Conservation (phyloP, 1,140 invertebrate species). For the Conopomorpha cramerella region DNA sequence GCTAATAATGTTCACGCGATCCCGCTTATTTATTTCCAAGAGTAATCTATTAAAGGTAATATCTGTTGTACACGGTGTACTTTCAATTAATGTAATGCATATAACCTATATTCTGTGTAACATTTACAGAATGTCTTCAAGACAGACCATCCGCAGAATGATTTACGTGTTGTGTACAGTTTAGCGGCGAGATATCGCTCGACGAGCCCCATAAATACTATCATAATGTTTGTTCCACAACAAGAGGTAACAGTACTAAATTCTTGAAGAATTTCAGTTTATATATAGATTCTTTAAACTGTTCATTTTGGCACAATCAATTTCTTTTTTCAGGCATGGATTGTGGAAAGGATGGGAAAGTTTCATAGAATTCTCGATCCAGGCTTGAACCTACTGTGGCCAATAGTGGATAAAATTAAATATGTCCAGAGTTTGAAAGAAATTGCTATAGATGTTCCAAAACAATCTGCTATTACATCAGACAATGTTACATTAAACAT, state of each 20-base stretch:
- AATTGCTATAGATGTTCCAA: conserved; percentile 98
- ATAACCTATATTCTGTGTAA: no score
- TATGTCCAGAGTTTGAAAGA: conserved; percentile 99
- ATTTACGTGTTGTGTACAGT: conserved; percentile 32
- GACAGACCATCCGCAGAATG: conserved; percentile 36
- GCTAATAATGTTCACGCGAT: conserved; percentile 41
- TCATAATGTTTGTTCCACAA: conserved; percentile 97
- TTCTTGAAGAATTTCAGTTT: background rate
- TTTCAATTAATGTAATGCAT: no score
- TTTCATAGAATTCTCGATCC: conserved; percentile 92
- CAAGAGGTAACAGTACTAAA: conserved; percentile 76
- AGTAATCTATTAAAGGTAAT: conserved; percentile 27
- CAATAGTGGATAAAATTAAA: conserved; percentile 91
- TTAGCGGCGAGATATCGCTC: conserved; percentile 63
- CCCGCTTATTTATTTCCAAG: conserved; percentile 31
- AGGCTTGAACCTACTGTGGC: conserved; percentile 92
- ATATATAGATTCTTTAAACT: no score
- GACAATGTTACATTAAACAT: conserved; percentile 97
- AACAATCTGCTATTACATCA: conserved; percentile 96
- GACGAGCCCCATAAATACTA: conserved; percentile 85
- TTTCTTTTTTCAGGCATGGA: conserved; percentile 86
- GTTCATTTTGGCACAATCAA: no score
- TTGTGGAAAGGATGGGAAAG: conserved; percentile 98
- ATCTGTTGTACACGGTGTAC: no score
- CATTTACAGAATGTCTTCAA: conserved; percentile 44